These are phyloP conservation scores for Camponotus fellah DNA, from an alignment of 2,888 invertebrate genomes.

Conservation along the genomic window DNA sequence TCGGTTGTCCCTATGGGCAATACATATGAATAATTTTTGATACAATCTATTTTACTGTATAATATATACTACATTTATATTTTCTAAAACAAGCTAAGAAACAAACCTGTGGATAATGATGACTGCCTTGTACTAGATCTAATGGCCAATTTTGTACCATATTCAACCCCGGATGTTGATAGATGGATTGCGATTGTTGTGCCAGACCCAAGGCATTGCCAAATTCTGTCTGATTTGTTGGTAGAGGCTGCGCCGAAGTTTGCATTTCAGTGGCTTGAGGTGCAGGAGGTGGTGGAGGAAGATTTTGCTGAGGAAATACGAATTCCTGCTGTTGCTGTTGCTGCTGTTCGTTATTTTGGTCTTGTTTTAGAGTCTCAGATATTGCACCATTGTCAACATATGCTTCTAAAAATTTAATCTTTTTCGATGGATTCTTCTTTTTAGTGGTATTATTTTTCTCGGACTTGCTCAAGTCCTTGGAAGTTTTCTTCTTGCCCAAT, in stretches of 20 bases:
- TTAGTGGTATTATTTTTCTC: constrained; percentile 71
- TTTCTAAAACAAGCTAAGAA: constrained; percentile 1
- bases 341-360: constrained; percentile 46
- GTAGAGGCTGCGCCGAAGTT: constrained; percentile 58
- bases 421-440: constrained; percentile 74
- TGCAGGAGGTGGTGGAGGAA: constrained; percentile 64
- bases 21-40: neutral
- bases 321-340: constrained; percentile 60
- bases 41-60: neutral
- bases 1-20: constrained; percentile 66
- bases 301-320: constrained; percentile 72
- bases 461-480: constrained; percentile 71
- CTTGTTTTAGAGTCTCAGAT: constrained; percentile 65
- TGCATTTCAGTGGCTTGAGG: constrained; percentile 70
- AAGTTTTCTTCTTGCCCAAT: constrained; percentile 82
- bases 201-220: constrained; percentile 75
- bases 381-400: constrained; percentile 73
- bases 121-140: constrained; percentile 82
- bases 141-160: constrained; percentile 83
- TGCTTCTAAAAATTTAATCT: constrained; percentile 70
- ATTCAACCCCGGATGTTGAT: constrained; percentile 79
- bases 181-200: constrained; percentile 78
- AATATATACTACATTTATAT: neutral
- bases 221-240: constrained; percentile 74
- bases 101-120: constrained; percentile 81